Evolutionary conservation across 2,113 vertebrate species (phyloP).

Genomic region (Mormoops blainvillei): DNA sequence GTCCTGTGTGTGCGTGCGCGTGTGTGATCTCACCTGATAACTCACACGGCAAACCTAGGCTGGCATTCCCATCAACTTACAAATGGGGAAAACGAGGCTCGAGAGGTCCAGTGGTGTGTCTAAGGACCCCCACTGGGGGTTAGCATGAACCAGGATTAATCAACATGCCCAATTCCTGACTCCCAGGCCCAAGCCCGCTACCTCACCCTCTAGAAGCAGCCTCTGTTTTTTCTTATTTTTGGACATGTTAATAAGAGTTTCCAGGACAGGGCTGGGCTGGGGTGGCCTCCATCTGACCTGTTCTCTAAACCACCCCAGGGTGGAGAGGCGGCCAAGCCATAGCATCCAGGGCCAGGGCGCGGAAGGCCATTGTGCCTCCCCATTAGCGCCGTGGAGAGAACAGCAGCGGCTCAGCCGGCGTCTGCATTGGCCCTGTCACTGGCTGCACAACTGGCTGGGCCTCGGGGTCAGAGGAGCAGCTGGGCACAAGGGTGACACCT

Average conservation of each 20-base stretch:
- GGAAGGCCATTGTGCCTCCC: neutral
- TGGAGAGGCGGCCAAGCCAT: neutral
- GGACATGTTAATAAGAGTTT: slow-evolving; percentile 55
- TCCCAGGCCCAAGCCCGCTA: neutral
- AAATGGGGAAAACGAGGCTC: neutral
- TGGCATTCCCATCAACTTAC: neutral
- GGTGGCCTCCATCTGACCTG: slow-evolving; percentile 56
- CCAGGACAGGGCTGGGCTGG: slow-evolving; percentile 40
- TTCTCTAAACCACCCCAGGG: neutral
- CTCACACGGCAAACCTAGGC: neutral
- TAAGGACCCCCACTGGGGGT: neutral
- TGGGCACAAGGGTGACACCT: neutral
- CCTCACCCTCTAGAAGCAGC: neutral
- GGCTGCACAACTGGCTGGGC: neutral
- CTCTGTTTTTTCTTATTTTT: slow-evolving; percentile 46
- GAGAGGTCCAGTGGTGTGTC: accelerated
- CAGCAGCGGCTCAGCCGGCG: neutral
- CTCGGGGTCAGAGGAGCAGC: neutral
- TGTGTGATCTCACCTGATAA: neutral
- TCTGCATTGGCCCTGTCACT: neutral
- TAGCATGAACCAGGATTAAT: neutral
- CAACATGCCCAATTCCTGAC: neutral
- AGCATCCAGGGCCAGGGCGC: neutral
- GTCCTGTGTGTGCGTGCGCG: neutral
- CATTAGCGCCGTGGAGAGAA: neutral